These are phyloP conservation scores for Chiloscyllium punctatum DNA, from an alignment of 2,797 vertebrate species.

Conservation along the genomic window DNA sequence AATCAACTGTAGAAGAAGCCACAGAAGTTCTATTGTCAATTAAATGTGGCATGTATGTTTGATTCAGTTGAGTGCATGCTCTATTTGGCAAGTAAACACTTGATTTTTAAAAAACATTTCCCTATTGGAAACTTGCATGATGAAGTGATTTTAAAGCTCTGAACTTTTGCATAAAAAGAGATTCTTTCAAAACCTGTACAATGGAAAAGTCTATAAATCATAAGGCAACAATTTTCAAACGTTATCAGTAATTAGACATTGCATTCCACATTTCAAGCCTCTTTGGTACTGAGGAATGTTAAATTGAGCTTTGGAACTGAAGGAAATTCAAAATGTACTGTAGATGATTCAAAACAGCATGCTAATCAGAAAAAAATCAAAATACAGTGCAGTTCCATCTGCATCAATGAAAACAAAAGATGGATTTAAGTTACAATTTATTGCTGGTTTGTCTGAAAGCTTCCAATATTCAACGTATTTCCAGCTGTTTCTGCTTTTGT, in stretches of 20 bases:
- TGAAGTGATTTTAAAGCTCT: neutral
- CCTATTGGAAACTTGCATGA: too few species aligned
- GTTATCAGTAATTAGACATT: neutral
- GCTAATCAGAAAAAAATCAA: neutral
- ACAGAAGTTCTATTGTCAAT: neutral
- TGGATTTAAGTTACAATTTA: neutral
- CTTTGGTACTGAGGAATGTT: neutral
- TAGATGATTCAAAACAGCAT: neutral
- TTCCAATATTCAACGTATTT: neutral
- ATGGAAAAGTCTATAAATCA: neutral
- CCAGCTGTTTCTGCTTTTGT: neutral
- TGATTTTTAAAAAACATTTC: neutral
- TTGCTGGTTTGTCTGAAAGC: neutral
- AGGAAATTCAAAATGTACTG: neutral
- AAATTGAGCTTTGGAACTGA: neutral
- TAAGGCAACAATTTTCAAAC: neutral
- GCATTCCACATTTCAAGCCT: neutral
- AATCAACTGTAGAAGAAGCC: neutral
- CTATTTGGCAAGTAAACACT: neutral
- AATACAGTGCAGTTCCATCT: neutral
- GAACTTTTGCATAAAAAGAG: neutral
- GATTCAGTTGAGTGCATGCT: neutral
- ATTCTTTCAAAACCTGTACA: neutral
- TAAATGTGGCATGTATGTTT: neutral
- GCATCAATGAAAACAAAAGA: neutral